These are phyloP conservation scores for Sussaba pulchella DNA, from an alignment of 2,888 invertebrate genomes.

Conservation along the genomic window DNA sequence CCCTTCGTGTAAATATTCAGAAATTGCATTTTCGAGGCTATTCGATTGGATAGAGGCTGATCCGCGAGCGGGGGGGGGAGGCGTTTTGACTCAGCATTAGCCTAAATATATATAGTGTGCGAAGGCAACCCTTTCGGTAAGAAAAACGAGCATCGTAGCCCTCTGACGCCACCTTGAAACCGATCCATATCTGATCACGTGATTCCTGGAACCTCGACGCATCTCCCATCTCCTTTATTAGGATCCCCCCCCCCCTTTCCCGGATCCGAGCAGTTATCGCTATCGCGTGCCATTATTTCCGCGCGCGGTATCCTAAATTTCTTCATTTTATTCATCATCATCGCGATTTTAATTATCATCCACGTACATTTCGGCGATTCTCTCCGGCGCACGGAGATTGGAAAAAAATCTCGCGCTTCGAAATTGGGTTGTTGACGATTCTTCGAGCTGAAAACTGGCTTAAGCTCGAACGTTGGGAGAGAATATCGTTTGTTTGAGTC, in stretches of 20 bases:
- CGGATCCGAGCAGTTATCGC: constrained; percentile 10
- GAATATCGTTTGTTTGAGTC: background rate
- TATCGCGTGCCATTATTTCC: constrained; percentile 44
- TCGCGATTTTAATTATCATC: background rate
- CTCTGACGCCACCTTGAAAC: constrained; percentile 75
- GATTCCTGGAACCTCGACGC: constrained; percentile 74
- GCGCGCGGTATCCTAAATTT: constrained; percentile 15
- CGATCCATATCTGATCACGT: constrained; percentile 75
- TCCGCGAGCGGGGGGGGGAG: background rate
- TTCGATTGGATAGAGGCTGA: background rate
- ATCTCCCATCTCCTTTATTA: constrained; percentile 73
- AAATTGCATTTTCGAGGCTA: constrained; percentile 1
- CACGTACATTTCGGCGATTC: too few species aligned
- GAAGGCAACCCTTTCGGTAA: constrained; percentile 75
- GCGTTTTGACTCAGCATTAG: constrained; percentile 5
- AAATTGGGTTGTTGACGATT: constrained; percentile 16
- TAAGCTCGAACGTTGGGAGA: background rate
- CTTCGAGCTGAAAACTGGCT: background rate
- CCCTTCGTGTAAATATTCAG: background rate
- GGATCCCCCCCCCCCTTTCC: constrained; percentile 49
- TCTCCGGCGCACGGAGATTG: too few species aligned
- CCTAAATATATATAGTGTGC: background rate
- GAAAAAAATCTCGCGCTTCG: too few species aligned
- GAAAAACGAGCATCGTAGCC: constrained; percentile 79
- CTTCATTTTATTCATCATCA: constrained; percentile 26